A percentile compares a stretch with the other conserved stretches of the same genome.
Conservation (phyloP, 2,113 vertebrate genomes). For the Formicarius rufipectus region DNA sequence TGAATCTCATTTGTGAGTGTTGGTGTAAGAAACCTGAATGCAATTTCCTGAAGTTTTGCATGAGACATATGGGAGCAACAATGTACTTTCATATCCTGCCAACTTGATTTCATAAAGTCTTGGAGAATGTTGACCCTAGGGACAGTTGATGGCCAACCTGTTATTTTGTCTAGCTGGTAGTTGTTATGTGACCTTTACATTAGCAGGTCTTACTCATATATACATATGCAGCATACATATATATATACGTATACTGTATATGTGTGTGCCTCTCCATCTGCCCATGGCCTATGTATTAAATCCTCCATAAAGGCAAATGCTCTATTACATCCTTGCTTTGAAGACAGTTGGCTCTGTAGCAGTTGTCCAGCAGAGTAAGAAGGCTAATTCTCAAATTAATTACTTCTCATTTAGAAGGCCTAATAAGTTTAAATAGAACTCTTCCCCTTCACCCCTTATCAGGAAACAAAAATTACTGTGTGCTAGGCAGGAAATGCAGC, state of each 20-base stretch:
- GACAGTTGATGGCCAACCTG: not conserved
- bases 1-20: not conserved
- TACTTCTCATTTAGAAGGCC: not conserved
- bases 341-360: not conserved
- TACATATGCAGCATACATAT: not conserved
- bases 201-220: not conserved
- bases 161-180: not conserved
- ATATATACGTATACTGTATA: no score
- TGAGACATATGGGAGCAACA: conserved; percentile 29
- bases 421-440: not conserved
- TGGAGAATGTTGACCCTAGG: conserved; percentile 2
- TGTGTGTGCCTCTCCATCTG: not conserved
- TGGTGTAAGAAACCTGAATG: conserved; percentile 35
- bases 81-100: conserved; percentile 31
- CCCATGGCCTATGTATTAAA: not conserved
- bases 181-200: not conserved
- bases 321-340: not conserved
- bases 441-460: not conserved
- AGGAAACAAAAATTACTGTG: not conserved
- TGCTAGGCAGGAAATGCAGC: not conserved
- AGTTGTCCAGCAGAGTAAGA: not conserved
- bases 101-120: conserved; percentile 39
- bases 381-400: not conserved
- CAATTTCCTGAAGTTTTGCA: conserved; percentile 62
- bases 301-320: not conserved